Evolutionary conservation across 2,797 vertebrate genomes (phyloP), one percentile per base, ranked within the genome.

Genomic region (Rhynchonycteris naso): DNA sequence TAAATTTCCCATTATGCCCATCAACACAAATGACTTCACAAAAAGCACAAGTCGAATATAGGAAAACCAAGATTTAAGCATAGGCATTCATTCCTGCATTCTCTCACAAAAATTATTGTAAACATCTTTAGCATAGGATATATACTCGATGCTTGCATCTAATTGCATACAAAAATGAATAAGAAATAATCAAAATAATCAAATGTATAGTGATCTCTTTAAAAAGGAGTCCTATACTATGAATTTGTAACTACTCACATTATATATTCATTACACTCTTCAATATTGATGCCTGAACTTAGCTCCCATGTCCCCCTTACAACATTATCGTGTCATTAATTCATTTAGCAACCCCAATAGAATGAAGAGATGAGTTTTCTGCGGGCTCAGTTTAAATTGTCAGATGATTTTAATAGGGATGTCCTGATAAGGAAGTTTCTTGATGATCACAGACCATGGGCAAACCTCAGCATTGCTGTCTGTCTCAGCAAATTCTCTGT

Each of bases 401-500:
- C 74, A 88, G 28, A 71, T 88, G 7, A 28, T 21, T 90, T 88
- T 65, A 85, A 47, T 43, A 58, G 24, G 15, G 8, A 75, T 54
- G 58, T 66, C 16, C 58, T 63, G 38, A 82, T 50, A 94, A 72
- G 22, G 12, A 93, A 69, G 24, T 76, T 94, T 85, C 59, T 86
- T 63, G 7, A 66, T 82, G 33, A 66, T 80, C 43, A 33, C 0
- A 90, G 47, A 9, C 30, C 59, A 50, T 1, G 47, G 30, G 79
- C 86, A 95, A 95, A 87, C 10, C 26, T 83, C 54, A 63, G 38
- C 3, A 54, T 66, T 71, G 79, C n/a, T 94, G n/a, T 91, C 78
- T 93, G 83, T 63, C 65, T 96, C 43, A 88, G 93, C 74, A 96
- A 95, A 92, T 91, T 88, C 96, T 85, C 50, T 85, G 30, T 72